Base-by-base conservation (phyloP, 2,113 vertebrate species). In the Variabilichromis moorii region DNA sequence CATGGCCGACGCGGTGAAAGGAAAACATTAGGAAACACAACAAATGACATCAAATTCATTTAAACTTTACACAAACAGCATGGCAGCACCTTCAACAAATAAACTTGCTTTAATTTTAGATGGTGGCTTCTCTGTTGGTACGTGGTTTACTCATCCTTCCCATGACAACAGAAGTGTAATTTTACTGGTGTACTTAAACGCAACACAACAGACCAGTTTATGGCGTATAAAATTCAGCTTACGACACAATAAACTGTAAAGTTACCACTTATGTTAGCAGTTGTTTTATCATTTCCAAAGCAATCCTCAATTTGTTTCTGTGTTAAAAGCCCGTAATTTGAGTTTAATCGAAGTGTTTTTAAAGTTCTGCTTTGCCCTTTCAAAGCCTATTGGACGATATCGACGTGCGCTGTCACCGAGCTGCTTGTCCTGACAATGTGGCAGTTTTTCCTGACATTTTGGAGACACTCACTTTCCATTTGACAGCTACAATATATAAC, bases 401-500 rank as follows among this genome's bases (percentile, higher is more conserved):
- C 81, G 83, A 50, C 55, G 19, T 6, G 4, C 19, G 12, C 19
- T 51, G 53, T 84, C 84, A 80, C 50, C 76, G 8, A 21, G 59
- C 73, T 57, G 81, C 66, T 53, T 47, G 24, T 42, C 24, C 68
- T 88, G 86, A 93, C 80, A 81, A 28, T 4, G 4, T 91, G 86
- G 90, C 92, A 93, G 88, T 50, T 82, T 88, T 66, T 83, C 53
- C 53, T 84, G 87, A 91, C 89, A 85, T 73, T 93, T 80, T 37
- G 80, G 66, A 90, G 84, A 86, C 86, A 61, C 50, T 87, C 50
- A 21, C 61, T 63, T 91, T 82, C 76, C 40, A 61, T 90, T 84
- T 93, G 91, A 93, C 89, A 88, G 90, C 47, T 2, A 86, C 88
- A 88, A 89, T 86, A 80, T 63, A 88, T 85, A 61, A 86, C 66